A percentile compares a stretch with the other conserved stretches of the same genome.
phyloP scores from a whole-genome alignment of 2,888 invertebrate species.

The Drosophila anceps region DNA sequence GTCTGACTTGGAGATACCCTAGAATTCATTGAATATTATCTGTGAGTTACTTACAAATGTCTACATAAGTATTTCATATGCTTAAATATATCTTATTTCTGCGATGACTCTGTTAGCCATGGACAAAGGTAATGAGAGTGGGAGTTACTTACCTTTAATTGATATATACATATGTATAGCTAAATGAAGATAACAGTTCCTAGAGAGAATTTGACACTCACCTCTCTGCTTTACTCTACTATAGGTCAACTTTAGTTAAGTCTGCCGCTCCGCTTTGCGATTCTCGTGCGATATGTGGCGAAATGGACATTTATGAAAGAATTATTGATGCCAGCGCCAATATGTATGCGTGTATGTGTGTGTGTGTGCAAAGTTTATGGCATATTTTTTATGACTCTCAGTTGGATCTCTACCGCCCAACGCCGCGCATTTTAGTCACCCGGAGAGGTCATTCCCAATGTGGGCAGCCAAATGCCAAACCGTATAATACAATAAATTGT shows the following conservation, averaged over 20 bases:
- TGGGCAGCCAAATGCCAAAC: conserved; percentile 64
- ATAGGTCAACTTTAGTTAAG: conserved; percentile 73
- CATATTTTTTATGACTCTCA: conserved; percentile 73
- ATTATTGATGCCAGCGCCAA: conserved; percentile 79
- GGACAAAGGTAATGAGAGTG: no score
- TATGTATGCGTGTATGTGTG: conserved; percentile 28
- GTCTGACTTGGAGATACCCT: conserved; percentile 15
- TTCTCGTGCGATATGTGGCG: conserved; percentile 78
- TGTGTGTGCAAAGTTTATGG: conserved; percentile 59
- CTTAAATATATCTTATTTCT: no score
- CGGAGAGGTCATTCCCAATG: conserved; percentile 63
- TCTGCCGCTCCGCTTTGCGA: conserved; percentile 36
- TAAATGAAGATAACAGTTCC: background rate
- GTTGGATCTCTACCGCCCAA: background rate
- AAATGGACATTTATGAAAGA: conserved; percentile 83
- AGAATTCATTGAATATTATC: background rate
- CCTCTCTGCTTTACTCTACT: conserved; percentile 69
- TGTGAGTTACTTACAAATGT: no score
- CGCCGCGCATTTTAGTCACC: conserved; percentile 28
- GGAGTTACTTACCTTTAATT: no score
- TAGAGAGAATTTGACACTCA: background rate
- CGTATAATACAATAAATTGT: conserved; percentile 78
- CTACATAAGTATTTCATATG: no score
- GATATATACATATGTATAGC: background rate
- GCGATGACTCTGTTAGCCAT: no score